Evolutionary conservation across 2,797 vertebrate genomes (phyloP).

Genomic region (Phrynocephalus guinanensis): DNA sequence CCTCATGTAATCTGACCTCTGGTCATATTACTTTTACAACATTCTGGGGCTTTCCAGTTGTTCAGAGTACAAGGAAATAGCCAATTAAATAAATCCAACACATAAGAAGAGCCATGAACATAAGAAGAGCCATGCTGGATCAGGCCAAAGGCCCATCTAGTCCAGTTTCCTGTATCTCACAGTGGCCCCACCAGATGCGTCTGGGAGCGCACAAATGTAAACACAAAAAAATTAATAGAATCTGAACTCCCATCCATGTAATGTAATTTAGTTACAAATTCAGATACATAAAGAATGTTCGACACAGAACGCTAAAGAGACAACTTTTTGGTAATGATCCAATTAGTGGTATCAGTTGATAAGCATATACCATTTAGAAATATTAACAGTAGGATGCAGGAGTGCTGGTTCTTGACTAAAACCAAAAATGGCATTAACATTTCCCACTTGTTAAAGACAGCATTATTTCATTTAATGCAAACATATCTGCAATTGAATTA

Average conservation of each 20-base stretch:
- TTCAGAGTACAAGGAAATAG: neutral
- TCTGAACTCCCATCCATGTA: slow-evolving; percentile 6
- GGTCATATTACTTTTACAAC: neutral
- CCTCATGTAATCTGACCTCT: neutral
- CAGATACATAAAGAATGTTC: neutral
- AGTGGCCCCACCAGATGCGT: no score
- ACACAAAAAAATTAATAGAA: neutral
- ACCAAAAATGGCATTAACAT: neutral
- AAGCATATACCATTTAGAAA: neutral
- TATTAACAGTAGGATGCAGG: no score
- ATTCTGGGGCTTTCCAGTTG: neutral
- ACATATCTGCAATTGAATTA: neutral
- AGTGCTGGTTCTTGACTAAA: neutral
- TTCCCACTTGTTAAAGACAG: neutral
- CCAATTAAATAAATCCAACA: slow-evolving; percentile 26
- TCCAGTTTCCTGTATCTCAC: no score
- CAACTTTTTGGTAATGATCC: neutral
- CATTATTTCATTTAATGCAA: neutral
- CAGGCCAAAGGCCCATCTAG: no score
- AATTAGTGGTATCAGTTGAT: neutral
- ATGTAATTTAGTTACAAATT: slow-evolving; percentile 21
- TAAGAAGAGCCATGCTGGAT: no score
- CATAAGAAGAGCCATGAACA: no score
- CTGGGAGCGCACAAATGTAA: neutral
- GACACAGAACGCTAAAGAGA: fast-evolving